Percentiles rank a stretch among this genome's conserved stretches.
phyloP scores from a whole-genome alignment of 92 coral and sea anemone genomes.

The Epizoanthus ramosus region DNA sequence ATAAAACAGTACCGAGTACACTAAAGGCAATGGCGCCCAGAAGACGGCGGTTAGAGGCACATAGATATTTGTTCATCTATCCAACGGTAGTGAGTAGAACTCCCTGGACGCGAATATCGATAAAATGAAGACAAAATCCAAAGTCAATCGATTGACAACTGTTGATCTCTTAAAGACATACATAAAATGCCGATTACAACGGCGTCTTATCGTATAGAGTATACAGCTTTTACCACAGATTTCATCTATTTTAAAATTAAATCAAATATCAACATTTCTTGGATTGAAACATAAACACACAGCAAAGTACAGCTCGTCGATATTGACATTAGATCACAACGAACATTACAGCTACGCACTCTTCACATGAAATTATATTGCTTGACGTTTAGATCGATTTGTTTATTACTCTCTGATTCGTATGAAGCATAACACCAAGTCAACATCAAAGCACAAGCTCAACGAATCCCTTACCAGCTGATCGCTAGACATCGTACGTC shows the following conservation, averaged over 20 bases:
- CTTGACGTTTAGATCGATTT: background rate
- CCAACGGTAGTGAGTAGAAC: background rate
- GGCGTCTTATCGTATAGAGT: no score
- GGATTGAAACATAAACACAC: constrained; percentile 9
- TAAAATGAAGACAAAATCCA: no score
- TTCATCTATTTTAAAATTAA: background rate
- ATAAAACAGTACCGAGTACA: background rate
- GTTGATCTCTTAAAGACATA: no score
- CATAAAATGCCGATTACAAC: background rate
- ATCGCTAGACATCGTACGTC: background rate
- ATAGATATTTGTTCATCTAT: background rate
- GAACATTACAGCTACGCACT: background rate
- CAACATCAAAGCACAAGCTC: background rate
- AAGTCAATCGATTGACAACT: no score
- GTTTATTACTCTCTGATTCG: background rate
- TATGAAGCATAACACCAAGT: background rate
- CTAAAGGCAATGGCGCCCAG: background rate
- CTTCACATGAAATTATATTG: background rate
- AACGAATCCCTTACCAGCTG: constrained; percentile 33
- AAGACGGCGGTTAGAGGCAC: background rate
- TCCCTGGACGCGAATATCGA: background rate
- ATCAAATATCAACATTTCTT: constrained; percentile 1
- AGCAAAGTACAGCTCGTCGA: background rate
- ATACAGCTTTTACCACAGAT: background rate
- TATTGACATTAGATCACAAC: background rate